Conservation (phyloP, 1,140 invertebrate genomes). For the Eumaeus atala region DNA sequence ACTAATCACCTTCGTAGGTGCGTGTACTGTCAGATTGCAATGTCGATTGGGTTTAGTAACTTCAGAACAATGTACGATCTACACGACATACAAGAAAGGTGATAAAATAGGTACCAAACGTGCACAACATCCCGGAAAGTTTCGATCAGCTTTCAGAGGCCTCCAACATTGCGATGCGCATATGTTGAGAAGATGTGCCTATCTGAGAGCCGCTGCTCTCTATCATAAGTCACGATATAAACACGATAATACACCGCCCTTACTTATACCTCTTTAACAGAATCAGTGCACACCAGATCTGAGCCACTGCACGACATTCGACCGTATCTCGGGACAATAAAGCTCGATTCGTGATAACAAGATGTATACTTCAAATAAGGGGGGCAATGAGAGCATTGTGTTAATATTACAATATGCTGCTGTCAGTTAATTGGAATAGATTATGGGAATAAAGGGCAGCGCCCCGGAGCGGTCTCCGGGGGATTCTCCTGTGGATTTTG, state of each 20-base stretch:
- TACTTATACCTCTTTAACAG: conserved; percentile 35
- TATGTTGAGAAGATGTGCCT: no score
- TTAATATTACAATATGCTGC: conserved; percentile 72
- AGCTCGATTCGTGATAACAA: conserved; percentile 17
- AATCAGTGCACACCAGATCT: conserved; percentile 29
- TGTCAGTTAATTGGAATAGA: conserved; percentile 74
- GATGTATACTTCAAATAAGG: conserved; percentile 19
- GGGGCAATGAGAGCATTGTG: conserved; percentile 60
- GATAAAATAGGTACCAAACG: no score
- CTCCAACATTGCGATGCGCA: no score
- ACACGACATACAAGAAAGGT: no score
- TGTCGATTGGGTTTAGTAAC: no score
- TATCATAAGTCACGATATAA: conserved; percentile 19
- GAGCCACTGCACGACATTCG: conserved; percentile 11
- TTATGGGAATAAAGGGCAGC: conserved; percentile 70
- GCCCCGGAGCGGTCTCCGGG: conserved; percentile 42
- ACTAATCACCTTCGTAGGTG: no score
- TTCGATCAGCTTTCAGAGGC: no score
- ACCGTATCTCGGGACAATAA: conserved; percentile 13
- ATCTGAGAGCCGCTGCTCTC: no score
- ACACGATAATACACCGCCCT: conserved; percentile 37
- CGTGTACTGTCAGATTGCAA: no score
- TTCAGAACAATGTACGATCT: no score
- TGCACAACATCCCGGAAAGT: no score
- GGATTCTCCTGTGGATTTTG: conserved; percentile 47